phyloP scores from a whole-genome alignment of 2,888 invertebrate genomes.

The Lamproptera curius region DNA sequence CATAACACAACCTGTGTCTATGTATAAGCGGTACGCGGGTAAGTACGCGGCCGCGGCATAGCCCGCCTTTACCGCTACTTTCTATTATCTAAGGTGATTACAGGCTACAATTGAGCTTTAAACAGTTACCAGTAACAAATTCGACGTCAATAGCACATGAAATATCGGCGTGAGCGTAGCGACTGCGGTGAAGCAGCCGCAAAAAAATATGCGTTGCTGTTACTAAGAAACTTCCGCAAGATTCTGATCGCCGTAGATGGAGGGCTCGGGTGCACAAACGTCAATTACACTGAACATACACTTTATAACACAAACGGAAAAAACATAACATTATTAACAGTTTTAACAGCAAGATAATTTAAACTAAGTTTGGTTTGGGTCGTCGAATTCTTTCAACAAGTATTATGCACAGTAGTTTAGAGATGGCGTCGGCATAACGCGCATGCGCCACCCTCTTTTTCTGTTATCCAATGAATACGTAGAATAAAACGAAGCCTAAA shows the following conservation, averaged over 20 bases:
- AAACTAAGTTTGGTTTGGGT: conserved; percentile 49
- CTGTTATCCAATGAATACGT: conserved; percentile 59
- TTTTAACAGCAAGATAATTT: conserved; percentile 52
- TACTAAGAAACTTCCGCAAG: conserved; percentile 71
- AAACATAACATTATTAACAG: conserved; percentile 61
- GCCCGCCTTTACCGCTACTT: conserved; percentile 42
- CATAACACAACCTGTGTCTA: conserved; percentile 46
- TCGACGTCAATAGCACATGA: conserved; percentile 55
- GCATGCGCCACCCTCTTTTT: conserved; percentile 75
- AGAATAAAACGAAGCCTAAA: conserved; percentile 50
- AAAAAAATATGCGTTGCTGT: conserved; percentile 75
- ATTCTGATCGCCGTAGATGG: conserved; percentile 52
- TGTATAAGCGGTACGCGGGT: conserved; percentile 61
- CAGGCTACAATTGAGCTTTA: conserved; percentile 38
- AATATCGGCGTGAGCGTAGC: conserved; percentile 46
- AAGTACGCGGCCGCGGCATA: conserved; percentile 51
- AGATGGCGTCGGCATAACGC: conserved; percentile 79
- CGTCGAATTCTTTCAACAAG: conserved; percentile 49
- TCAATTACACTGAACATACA: conserved; percentile 43
- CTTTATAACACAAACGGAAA: conserved; percentile 48
- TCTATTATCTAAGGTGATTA: conserved; percentile 39
- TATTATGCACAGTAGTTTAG: conserved; percentile 70
- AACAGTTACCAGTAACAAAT: conserved; percentile 59
- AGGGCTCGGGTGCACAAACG: conserved; percentile 42
- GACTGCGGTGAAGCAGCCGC: conserved; percentile 56